These are phyloP conservation scores for Ochropleura leucogaster DNA, from an alignment of 2,888 invertebrate species.

Conservation along the genomic window DNA sequence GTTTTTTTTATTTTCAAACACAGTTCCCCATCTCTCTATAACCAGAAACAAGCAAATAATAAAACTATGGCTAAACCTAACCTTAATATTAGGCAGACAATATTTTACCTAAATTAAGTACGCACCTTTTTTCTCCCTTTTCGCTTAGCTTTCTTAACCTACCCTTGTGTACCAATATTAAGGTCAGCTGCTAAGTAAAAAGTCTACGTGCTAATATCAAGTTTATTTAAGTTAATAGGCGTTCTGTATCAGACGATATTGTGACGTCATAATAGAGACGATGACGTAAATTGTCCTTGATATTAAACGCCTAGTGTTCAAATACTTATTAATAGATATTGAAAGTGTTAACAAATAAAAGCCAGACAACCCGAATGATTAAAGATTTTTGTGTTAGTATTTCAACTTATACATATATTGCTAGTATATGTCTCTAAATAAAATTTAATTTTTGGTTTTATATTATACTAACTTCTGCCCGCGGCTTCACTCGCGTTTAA, in stretches of 20 bases:
- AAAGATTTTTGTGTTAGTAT: too few species aligned
- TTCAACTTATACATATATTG: too few species aligned
- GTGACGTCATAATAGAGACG: constrained; percentile 33
- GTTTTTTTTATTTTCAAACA: too few species aligned
- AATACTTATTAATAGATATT: constrained; percentile 14
- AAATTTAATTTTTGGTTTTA: too few species aligned
- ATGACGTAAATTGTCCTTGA: constrained; percentile 26
- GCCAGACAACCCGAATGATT: background rate
- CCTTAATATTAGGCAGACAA: background rate
- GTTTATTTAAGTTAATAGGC: constrained; percentile 46
- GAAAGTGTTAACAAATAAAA: constrained; percentile 10
- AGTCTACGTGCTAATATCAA: constrained; percentile 30
- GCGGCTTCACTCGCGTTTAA: too few species aligned
- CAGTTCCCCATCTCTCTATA: too few species aligned
- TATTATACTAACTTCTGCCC: too few species aligned
- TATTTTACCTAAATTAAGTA: constrained; percentile 6
- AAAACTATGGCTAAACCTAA: background rate
- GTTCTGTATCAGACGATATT: constrained; percentile 16
- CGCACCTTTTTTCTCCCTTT: constrained; percentile 2
- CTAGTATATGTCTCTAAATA: too few species aligned
- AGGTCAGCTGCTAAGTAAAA: constrained; percentile 43
- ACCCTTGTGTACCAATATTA: constrained; percentile 34
- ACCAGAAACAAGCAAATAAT: too few species aligned
- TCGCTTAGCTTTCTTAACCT: background rate
- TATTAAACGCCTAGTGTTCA: constrained; percentile 12